Evolutionary conservation across 2,888 invertebrate genomes (phyloP).

Genomic region (Metopia argyrocephala): DNA sequence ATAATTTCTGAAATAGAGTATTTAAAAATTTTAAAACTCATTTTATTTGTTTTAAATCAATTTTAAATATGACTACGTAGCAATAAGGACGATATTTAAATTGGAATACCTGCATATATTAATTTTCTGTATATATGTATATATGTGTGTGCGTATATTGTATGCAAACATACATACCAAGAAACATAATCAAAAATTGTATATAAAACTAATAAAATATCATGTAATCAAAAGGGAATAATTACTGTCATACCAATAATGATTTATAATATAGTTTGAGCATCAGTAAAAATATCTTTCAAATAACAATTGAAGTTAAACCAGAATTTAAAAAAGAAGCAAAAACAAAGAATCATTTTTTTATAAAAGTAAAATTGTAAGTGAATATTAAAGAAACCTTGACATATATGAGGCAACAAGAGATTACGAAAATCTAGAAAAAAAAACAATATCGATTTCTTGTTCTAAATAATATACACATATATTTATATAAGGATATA

Average conservation of each 20-base stretch:
- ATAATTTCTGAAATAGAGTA: too few species aligned
- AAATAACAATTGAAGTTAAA: slow-evolving; percentile 5
- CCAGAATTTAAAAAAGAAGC: slow-evolving; percentile 2
- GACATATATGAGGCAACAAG: slow-evolving; percentile 37
- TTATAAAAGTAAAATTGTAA: neutral
- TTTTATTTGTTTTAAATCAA: too few species aligned
- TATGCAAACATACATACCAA: neutral
- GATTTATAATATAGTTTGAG: slow-evolving; percentile 53
- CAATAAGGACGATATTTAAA: too few species aligned
- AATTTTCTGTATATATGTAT: too few species aligned
- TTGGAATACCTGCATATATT: too few species aligned
- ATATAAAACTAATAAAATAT: slow-evolving; percentile 1
- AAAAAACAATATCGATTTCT: slow-evolving; percentile 46
- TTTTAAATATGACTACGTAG: too few species aligned
- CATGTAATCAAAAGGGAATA: slow-evolving; percentile 54
- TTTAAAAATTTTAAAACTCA: too few species aligned
- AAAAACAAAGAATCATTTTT: slow-evolving; percentile 5
- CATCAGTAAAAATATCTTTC: neutral
- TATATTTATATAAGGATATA: too few species aligned
- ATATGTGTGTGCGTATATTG: neutral
- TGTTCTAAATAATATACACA: too few species aligned
- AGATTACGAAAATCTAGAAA: neutral
- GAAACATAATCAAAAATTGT: too few species aligned
- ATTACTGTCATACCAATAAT: slow-evolving; percentile 55
- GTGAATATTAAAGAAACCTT: slow-evolving; percentile 34